Evolutionary conservation across 2,888 invertebrate species (phyloP), one percentile per base, ranked within the genome.

Genomic region (Xestia sexstrigata): DNA sequence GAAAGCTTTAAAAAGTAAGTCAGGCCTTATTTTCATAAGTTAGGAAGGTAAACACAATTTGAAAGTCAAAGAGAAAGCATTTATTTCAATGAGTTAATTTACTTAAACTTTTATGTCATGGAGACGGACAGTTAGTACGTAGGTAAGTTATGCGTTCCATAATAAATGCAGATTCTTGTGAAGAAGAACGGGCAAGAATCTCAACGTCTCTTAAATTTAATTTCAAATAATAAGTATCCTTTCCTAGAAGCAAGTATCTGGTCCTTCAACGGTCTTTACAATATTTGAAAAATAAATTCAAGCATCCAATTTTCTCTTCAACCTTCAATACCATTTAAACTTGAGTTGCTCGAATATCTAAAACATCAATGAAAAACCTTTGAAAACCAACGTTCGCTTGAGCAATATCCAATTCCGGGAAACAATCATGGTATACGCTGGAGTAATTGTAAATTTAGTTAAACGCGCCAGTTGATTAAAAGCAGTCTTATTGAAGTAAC

Each of bases 51-150:
- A 65, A 35, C 20, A 49, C 47, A 11, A n/a, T 5, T 77, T 78
- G n/a, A 49, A 82, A 83, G 35, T 66, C 26, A 76, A 82, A 76
- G 26, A 35, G 17, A 11, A 9, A 73, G 20, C 9, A 9, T 62
- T 81, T 49, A 74, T 74, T 42, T 26, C 30, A 42, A 58, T 63
- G 17, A 39, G 23, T 73, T 8, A 17, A 74, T 81, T 74, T 45
- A 39, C 20, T 45, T 45, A 39, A 62, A n/a, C 52, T 74, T 82
- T 49, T 52, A 74, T 62, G 23, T 45, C 60, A 73, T 30, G 8
- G 49, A 63, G 42, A 11, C 17, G 2, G 3, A 0, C 6, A 17
- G 11, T 52, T 45, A 49, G 11, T 26, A 35, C 35, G 9, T 23
- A 69, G 23, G 13, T 60, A 69, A 26, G 13, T 60, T 30, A 8